Conservation (phyloP, 1,140 invertebrate species). For the Achatina immaculata region DNA sequence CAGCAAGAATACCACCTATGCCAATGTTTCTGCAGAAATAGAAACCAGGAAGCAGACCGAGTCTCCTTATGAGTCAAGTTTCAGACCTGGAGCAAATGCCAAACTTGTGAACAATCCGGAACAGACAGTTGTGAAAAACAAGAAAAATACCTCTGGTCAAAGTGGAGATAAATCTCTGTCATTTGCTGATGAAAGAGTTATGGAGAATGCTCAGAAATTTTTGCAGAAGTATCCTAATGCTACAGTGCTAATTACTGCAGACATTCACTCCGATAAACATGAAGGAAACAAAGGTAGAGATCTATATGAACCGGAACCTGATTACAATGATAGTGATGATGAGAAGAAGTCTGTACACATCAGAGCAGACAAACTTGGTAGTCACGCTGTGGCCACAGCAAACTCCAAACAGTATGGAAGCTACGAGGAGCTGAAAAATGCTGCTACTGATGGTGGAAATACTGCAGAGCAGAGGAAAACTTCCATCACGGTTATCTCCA, state of each 20-base stretch:
- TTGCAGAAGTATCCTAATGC: conserved; percentile 67
- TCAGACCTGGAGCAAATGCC: conserved; percentile 63
- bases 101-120: conserved; percentile 50
- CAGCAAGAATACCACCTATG: conserved; percentile 48
- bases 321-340: conserved; percentile 64
- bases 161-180: conserved; percentile 46
- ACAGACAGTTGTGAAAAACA: neutral
- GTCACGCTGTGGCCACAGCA: neutral
- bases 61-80: conserved; percentile 67
- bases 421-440: neutral
- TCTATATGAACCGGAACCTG: conserved; percentile 60
- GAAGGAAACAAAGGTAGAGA: conserved; percentile 19
- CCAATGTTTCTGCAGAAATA: conserved; percentile 52
- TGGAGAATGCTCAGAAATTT: conserved; percentile 61
- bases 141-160: neutral
- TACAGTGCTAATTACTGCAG: conserved; percentile 63
- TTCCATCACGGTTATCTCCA: conserved; percentile 57
- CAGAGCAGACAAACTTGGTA: conserved; percentile 13
- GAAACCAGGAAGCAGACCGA: conserved; percentile 34
- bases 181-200: conserved; percentile 65
- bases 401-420: neutral
- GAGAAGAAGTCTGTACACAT: conserved; percentile 1
- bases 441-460: neutral
- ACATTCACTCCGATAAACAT: conserved; percentile 48
- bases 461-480: neutral